Conservation (phyloP, 2,888 invertebrate genomes). For the Fragum fragum region DNA sequence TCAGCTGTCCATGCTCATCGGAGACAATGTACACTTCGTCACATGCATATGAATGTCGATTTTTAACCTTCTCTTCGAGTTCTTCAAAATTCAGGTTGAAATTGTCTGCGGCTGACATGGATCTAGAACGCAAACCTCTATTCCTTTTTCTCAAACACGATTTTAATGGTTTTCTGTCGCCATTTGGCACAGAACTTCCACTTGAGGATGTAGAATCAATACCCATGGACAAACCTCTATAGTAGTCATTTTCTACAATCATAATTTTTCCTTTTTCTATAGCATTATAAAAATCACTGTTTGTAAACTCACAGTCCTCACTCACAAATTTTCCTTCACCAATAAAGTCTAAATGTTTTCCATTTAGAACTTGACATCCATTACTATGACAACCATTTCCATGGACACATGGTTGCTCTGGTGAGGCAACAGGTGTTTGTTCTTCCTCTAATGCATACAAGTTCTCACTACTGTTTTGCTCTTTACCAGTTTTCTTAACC, state of each 20-base stretch:
- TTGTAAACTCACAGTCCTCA: slow-evolving; percentile 46
- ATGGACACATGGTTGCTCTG: slow-evolving; percentile 71
- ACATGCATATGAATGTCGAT: slow-evolving; percentile 82
- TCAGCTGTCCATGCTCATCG: slow-evolving; percentile 71
- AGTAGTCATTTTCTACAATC: slow-evolving; percentile 50
- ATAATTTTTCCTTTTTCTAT: slow-evolving; percentile 59
- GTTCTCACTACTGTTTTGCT: slow-evolving; percentile 62
- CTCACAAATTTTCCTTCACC: slow-evolving; percentile 32
- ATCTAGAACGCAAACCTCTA: slow-evolving; percentile 73
- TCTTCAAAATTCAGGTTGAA: slow-evolving; percentile 68
- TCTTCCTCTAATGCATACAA: slow-evolving; percentile 78
- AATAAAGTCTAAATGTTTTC: slow-evolving; percentile 13
- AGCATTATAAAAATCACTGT: slow-evolving; percentile 55
- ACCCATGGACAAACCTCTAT: slow-evolving; percentile 57
- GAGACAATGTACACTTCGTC: slow-evolving; percentile 78
- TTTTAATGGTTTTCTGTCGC: slow-evolving; percentile 80
- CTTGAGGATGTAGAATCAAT: slow-evolving; percentile 70
- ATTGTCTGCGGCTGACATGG: slow-evolving; percentile 76
- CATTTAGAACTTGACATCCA: slow-evolving; percentile 18
- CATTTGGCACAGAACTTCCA: slow-evolving; percentile 70
- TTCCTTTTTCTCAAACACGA: slow-evolving; percentile 80
- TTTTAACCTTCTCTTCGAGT: slow-evolving; percentile 67
- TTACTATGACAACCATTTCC: slow-evolving; percentile 39
- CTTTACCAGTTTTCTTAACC: slow-evolving; percentile 40
- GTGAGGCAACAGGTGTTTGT: slow-evolving; percentile 75